Evolutionary conservation across 1,140 invertebrate genomes (phyloP).

Genomic region (Meloidogyne hapla): DNA sequence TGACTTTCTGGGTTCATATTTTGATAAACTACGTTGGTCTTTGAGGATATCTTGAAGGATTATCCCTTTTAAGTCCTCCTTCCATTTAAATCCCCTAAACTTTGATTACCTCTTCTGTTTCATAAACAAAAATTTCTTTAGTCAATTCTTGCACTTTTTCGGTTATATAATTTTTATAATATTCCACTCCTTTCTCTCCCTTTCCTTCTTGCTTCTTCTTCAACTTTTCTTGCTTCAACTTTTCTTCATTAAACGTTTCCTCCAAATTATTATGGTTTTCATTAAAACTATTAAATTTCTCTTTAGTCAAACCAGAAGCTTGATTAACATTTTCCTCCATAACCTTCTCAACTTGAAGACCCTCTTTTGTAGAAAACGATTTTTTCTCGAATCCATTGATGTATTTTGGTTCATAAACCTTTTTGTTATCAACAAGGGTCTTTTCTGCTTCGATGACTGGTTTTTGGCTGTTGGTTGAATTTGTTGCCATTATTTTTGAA

Average conservation of each 20-base stretch:
- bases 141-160: neutral
- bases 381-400: neutral
- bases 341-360: neutral
- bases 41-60: too few species aligned
- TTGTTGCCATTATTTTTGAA: neutral
- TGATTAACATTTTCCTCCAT: neutral
- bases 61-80: too few species aligned
- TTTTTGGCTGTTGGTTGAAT: neutral
- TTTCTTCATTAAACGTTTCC: neutral
- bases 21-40: too few species aligned
- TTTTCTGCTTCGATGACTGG: neutral
- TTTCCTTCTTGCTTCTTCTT: neutral
- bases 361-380: neutral
- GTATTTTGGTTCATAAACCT: neutral
- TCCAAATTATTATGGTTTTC: neutral
- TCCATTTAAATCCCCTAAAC: too few species aligned
- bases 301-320: neutral
- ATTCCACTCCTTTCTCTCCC: neutral
- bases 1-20: too few species aligned
- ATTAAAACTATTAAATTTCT: neutral
- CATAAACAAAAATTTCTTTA: neutral
- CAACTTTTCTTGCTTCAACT: neutral
- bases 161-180: neutral
- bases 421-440: neutral
- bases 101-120: neutral